A percentile compares a stretch with the other conserved stretches of the same genome.
Evolutionary conservation across 2,797 vertebrate genomes (phyloP).

Genomic region (Ceryle rudis): DNA sequence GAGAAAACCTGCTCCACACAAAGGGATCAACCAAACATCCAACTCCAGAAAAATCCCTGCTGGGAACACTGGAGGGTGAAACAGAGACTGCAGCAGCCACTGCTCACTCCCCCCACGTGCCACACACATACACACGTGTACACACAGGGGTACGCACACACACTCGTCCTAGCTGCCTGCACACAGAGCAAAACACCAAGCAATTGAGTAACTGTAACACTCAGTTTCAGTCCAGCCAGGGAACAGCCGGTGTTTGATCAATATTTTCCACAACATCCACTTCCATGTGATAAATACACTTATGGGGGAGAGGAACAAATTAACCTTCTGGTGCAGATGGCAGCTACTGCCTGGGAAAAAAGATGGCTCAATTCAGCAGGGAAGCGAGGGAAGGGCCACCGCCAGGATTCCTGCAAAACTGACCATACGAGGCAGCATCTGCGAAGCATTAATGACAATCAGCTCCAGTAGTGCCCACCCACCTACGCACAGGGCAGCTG

Average conservation of each 20-base stretch:
- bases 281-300: constrained; percentile 81
- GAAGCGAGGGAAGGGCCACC: neutral
- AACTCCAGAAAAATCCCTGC: neutral
- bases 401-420: neutral
- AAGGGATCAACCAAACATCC: neutral
- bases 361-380: constrained; percentile 76
- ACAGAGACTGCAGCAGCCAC: neutral
- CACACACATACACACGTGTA: accelerated
- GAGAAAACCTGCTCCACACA: neutral
- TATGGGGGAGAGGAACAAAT: constrained; percentile 75
- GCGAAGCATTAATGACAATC: constrained; percentile 1
- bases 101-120: neutral
- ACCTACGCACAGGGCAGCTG: neutral
- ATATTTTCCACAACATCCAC: constrained; percentile 80
- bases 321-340: constrained; percentile 76
- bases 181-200: neutral
- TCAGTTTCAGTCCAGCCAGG: constrained; percentile 66
- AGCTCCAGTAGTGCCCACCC: neutral
- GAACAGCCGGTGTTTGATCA: constrained; percentile 75
- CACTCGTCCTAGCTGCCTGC: neutral
- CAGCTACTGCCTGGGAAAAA: constrained; percentile 74
- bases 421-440: neutral
- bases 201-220: constrained; percentile 42
- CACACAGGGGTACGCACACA: accelerated
- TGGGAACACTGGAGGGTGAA: neutral